phyloP scores from a whole-genome alignment of 2,888 invertebrate species.

The Lumbricus terrestris region DNA sequence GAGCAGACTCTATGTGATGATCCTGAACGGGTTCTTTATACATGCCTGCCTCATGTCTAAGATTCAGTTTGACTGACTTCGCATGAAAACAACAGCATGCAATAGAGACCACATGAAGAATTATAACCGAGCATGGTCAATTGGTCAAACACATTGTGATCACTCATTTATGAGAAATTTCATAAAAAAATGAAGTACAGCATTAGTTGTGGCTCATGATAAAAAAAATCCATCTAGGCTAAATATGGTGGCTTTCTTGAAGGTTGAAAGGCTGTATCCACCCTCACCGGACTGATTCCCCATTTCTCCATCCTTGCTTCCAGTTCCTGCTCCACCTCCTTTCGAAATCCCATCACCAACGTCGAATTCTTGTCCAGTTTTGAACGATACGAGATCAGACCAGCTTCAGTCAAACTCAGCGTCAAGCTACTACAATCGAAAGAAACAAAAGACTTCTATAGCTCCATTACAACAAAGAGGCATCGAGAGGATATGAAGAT shows the following conservation, averaged over 20 bases:
- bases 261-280: background rate
- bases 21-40: too few relatives aligned
- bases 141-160: too few relatives aligned
- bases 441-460: background rate
- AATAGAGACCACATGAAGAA: too few relatives aligned
- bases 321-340: conserved; percentile 49
- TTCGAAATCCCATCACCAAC: conserved; percentile 47
- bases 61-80: too few relatives aligned
- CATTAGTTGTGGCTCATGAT: too few relatives aligned
- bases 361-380: conserved; percentile 48
- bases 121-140: too few relatives aligned
- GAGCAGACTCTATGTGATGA: too few relatives aligned
- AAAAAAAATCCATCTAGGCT: background rate
- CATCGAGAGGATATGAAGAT: background rate
- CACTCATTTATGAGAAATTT: too few relatives aligned
- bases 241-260: background rate
- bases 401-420: background rate
- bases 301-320: conserved; percentile 50
- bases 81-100: too few relatives aligned
- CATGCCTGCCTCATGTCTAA: too few relatives aligned
- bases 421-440: background rate
- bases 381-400: background rate
- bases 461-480: background rate
- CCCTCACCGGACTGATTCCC: conserved; percentile 49
- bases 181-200: too few relatives aligned